These are phyloP conservation scores for Smittia aterrima DNA, from an alignment of 2,888 invertebrate species.

Conservation along the genomic window DNA sequence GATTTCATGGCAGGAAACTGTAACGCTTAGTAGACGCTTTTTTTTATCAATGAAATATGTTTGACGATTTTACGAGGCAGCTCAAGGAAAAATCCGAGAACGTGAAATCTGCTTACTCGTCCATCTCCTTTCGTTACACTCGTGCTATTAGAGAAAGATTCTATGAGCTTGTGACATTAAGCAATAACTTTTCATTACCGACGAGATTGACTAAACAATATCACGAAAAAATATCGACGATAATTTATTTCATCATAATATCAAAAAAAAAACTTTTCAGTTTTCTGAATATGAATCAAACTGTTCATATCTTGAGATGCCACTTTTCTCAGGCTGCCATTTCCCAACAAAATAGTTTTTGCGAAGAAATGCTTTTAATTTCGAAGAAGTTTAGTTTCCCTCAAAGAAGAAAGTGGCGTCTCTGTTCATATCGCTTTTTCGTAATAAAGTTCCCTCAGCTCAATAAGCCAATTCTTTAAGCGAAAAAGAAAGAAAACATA, in stretches of 20 bases:
- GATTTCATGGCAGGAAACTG: constrained; percentile 5
- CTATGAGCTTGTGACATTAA: not conserved
- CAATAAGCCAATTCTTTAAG: not conserved
- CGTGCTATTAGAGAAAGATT: not conserved
- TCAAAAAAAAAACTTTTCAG: not conserved
- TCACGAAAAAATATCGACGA: not conserved
- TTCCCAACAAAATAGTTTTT: no score
- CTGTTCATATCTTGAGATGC: no score
- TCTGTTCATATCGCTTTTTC: not conserved
- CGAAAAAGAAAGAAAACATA: not conserved
- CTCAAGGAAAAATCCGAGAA: not conserved
- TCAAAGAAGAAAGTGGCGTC: not conserved
- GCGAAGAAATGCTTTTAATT: no score
- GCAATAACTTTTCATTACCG: not conserved
- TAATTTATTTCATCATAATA: not conserved
- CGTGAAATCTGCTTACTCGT: not conserved
- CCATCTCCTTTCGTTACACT: not conserved
- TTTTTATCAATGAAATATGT: not conserved
- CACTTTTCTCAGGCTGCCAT: no score
- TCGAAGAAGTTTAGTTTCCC: no score
- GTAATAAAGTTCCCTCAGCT: not conserved
- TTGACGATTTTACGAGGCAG: not conserved
- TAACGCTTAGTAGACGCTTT: not conserved
- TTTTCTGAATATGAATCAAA: not conserved
- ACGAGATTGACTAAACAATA: not conserved